Base-by-base conservation (phyloP, 2,888 invertebrate genomes). In the Scotopteryx bipunctaria region DNA sequence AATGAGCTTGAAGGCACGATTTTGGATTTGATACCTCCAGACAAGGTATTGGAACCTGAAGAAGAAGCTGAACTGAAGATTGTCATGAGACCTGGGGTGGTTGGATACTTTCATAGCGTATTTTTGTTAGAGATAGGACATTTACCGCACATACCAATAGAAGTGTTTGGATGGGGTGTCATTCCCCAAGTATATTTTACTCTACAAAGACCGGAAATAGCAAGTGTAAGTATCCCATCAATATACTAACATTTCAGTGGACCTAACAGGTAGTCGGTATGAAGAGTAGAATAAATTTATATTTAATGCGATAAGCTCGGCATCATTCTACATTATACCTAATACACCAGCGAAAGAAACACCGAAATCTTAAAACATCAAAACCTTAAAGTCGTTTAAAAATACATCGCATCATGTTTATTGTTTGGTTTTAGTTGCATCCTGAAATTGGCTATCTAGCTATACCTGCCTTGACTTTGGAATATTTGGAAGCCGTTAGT, bases 171-270 rank as follows among this genome's bases (percentile, higher is more conserved):
- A 21, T 91, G 90, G 77, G 92, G 92, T 6, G 91, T 91, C 1
- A 86, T 92, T 51, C 91, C 93, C 2, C 94, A 94, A 83, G 72
- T 93, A 19, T 92, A 91, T 67, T 69, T 93, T 16, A 77, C 78
- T 32, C 66, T 93, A 14, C 86, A 85, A 5, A 86, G 92, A 53
- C 82, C 86, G 6, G 68, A 75, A 33, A 67, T 81, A 17, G 61
- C 65, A 16, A 56, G 78, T 5, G 81, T 85, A 65, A 71, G 75
- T 35, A 19, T 11, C 8, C 8, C 3, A 27, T 5, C 11, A 9
- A 27, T 4, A 27, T n/a, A 11, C 9, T 11, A 11, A 1, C 1
- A 27, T 2, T n/a, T n/a, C n/a, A n/a, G n/a, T n/a, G n/a, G n/a
- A n/a, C n/a, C n/a, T n/a, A n/a, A n/a, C n/a, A n/a, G n/a, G n/a